Evolutionary conservation across 2,797 vertebrate species (phyloP).

Genomic region (Gephyroberyx darwinii): DNA sequence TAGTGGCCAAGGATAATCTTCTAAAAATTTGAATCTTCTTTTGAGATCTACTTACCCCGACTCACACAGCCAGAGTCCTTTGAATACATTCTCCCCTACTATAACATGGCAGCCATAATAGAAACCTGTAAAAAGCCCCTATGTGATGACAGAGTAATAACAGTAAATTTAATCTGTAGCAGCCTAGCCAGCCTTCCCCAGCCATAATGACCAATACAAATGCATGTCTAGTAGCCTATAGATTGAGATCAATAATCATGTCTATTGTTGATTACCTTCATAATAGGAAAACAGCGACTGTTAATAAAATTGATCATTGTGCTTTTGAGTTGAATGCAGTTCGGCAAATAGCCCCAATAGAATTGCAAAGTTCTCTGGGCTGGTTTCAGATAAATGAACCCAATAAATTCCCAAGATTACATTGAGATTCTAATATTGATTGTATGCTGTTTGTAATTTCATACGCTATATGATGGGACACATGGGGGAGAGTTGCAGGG

Average conservation of each 20-base stretch:
- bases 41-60: conserved; percentile 29
- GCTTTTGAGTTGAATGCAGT: conserved; percentile 43
- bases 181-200: conserved; percentile 38
- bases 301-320: conserved; percentile 66
- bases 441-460: conserved; percentile 46
- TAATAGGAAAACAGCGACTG: conserved; percentile 67
- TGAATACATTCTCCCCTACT: conserved; percentile 58
- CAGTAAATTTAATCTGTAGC: conserved; percentile 75
- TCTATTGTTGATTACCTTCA: conserved; percentile 68
- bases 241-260: conserved; percentile 70
- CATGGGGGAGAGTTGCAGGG: conserved; percentile 27
- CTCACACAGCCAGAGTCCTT: conserved; percentile 39
- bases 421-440: conserved; percentile 64
- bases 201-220: conserved; percentile 69
- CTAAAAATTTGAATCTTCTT: conserved; percentile 27
- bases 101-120: conserved; percentile 64
- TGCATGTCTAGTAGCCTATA: conserved; percentile 61
- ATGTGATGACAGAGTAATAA: conserved; percentile 76
- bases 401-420: conserved; percentile 55
- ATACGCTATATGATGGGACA: conserved; percentile 41
- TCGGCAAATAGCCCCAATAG: conserved; percentile 38
- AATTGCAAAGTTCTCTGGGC: conserved; percentile 48
- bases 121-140: conserved; percentile 68
- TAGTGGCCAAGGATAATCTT: background rate
- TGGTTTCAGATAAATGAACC: conserved; percentile 48